Evolutionary conservation across 1,140 invertebrate genomes (phyloP), one percentile per base, ranked within the genome.

Genomic region (Mactra quadrangularis): DNA sequence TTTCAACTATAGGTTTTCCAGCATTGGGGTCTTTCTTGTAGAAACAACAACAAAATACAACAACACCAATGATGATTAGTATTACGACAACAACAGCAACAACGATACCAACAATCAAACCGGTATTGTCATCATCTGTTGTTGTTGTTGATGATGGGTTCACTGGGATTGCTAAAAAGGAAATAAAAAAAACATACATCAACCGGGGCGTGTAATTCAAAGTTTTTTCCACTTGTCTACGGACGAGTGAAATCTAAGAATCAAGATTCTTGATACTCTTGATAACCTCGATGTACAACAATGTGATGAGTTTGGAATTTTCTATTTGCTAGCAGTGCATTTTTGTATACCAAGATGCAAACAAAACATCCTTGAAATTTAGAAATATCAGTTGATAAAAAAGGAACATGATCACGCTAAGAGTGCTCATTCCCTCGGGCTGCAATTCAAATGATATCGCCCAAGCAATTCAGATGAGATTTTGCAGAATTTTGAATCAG

Each of bases 11-110:
- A 17, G 74, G 74, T 64, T 76, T 76, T 22, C 74, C 74, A 2
- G 74, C 74, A 19, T 76, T 76, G n/a, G 74, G 74, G 33, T 76
- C 74, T 60, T 25, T 60, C 38, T 76, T 76, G 74, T 76, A 76
- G 59, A 64, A 41, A 35, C 74, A 76, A 38, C 62, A 76, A 29
- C 62, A 76, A 27, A 76, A 76, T 22, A 76, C 15, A 7, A 76
- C 17, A 22, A 47, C 15, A 0, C 57, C 74, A 19, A 76, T 22
- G 35, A 76, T 52, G 25, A 76, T 41, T 1, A 45, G 3, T 19
- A 76, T 19, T 6, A 76, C 6, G n/a, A 62, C 19, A 31, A 60
- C 9, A 7, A 13, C 33, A 0, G 17, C 74, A n/a, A 76, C 59
- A 17, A 62, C 22, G 0, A 57, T 9, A 27, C 55, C 74, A n/a